Percentiles rank a stretch among this genome's conserved stretches.
phyloP scores from a whole-genome alignment of 92 coral and sea anemone genomes.

The Pocillopora grandis region DNA sequence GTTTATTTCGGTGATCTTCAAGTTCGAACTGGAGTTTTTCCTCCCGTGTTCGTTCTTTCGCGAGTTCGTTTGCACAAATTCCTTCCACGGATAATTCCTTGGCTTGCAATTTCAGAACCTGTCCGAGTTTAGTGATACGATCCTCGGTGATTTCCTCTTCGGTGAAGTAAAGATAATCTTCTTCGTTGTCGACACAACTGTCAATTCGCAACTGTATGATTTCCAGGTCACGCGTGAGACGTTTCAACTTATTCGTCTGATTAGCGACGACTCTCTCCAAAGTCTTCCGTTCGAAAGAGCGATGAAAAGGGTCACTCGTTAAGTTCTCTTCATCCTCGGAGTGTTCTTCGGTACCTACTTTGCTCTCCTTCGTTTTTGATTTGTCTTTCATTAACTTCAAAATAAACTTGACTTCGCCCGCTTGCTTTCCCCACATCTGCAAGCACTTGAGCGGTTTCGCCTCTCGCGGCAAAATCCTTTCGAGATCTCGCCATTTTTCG shows the following conservation, averaged over 20 bases:
- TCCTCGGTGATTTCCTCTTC: constrained; percentile 73
- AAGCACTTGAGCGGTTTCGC: constrained; percentile 77
- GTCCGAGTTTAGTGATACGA: constrained; percentile 46
- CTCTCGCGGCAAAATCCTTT: constrained; percentile 87
- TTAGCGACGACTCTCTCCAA: constrained; percentile 59
- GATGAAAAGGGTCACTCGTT: constrained; percentile 27
- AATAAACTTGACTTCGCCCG: constrained; percentile 65
- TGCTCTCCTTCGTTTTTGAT: constrained; percentile 5
- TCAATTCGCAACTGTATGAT: constrained; percentile 51
- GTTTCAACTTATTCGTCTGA: constrained; percentile 55
- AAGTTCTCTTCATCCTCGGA: constrained; percentile 13
- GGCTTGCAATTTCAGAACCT: constrained; percentile 59
- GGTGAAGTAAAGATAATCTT: constrained; percentile 50
- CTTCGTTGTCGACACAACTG: constrained; percentile 58
- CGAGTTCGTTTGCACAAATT: constrained; percentile 44
- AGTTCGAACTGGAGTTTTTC: constrained; percentile 45
- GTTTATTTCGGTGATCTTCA: constrained; percentile 49
- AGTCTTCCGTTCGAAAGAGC: constrained; percentile 55
- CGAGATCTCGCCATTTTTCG: constrained; percentile 89
- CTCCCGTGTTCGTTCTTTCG: constrained; percentile 37
- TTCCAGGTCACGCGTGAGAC: constrained; percentile 69
- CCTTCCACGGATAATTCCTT: constrained; percentile 56
- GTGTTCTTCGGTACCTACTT: constrained; percentile 14
- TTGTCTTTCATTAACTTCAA: constrained; percentile 63
- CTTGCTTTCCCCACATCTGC: constrained; percentile 73